phyloP scores from a whole-genome alignment of 35 echinoderm and acorn worm species.

The Ophiothrix spiculata region DNA sequence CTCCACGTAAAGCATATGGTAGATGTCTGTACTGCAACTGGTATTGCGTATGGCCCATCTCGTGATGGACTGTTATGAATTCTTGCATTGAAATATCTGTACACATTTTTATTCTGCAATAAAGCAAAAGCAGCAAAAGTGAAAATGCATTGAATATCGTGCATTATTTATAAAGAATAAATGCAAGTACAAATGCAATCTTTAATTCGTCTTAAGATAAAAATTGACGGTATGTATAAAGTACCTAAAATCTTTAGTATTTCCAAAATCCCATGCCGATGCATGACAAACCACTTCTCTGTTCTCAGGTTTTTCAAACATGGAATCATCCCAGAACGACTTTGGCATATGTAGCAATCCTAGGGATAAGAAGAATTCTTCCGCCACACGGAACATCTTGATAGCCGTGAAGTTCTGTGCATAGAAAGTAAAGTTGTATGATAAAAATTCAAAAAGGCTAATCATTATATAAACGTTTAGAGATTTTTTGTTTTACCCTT shows the following conservation, averaged over 20 bases:
- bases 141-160: no score
- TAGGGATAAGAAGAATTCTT: conserved; percentile 66
- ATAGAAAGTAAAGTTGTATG: not conserved
- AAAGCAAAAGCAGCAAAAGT: not conserved
- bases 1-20: no score
- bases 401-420: conserved; percentile 36
- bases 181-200: not conserved
- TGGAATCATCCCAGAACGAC: conserved; percentile 59
- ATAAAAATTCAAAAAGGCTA: not conserved
- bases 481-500: not conserved
- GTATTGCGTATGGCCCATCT: conserved; percentile 78
- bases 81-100: conserved; percentile 62
- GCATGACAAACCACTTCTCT: conserved; percentile 77
- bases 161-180: no score
- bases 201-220: not conserved
- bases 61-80: conserved; percentile 68
- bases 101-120: conserved; percentile 64
- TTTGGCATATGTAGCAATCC: conserved; percentile 48
- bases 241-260: not conserved
- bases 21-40: conserved; percentile 54
- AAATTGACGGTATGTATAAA: not conserved
- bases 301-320: conserved; percentile 58
- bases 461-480: not conserved
- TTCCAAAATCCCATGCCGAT: conserved; percentile 73
- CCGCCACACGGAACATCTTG: conserved; percentile 54